Evolutionary conservation across 2,888 invertebrate species (phyloP), one percentile per base, ranked within the genome.

Genomic region (Watsonalla cultraria): DNA sequence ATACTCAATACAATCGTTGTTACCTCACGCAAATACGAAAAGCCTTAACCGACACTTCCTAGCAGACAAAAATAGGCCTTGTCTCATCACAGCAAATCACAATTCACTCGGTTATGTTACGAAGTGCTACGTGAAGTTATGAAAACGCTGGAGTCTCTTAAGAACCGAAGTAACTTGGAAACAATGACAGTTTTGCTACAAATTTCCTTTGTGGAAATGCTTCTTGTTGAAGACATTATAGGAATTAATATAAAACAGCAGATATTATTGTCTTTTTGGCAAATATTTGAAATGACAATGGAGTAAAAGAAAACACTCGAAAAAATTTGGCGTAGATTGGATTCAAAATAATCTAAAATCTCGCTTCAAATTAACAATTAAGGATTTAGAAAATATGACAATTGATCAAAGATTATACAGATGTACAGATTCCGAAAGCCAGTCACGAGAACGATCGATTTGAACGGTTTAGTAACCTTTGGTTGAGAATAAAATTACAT

Each of bases 171-270:
- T 63, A 66, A 63, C 68, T 63, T 60, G 37, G 61, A 65, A 71
- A 82, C 81, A 82, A 82, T 80, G 76, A 70, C 65, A 66, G 78
- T 78, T 81, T 74, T 80, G 82, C 78, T 82, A 82, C 77, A 79
- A 82, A 82, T 83, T 82, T 82, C 80, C 80, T 80, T 77, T 76
- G 74, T 70, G 66, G 66, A 73, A 72, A 66, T 65, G 69, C 59
- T 70, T 78, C 75, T 78, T 80, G 72, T 78, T 73, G 64, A 75
- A 73, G 70, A 65, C 62, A 68, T 74, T 68, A 60, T 66, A 62
- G 65, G 64, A 61, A 57, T 52, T 58, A 51, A 52, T 58, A 59
- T 61, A 62, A 62, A 57, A 55, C 59, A 53, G 53, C 60, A 68
- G 70, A 68, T 62, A 65, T 72, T 64, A 64, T 64, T 58, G 61